Base-by-base conservation (phyloP, 2,888 invertebrate species). In the Polydrusus cervinus region DNA sequence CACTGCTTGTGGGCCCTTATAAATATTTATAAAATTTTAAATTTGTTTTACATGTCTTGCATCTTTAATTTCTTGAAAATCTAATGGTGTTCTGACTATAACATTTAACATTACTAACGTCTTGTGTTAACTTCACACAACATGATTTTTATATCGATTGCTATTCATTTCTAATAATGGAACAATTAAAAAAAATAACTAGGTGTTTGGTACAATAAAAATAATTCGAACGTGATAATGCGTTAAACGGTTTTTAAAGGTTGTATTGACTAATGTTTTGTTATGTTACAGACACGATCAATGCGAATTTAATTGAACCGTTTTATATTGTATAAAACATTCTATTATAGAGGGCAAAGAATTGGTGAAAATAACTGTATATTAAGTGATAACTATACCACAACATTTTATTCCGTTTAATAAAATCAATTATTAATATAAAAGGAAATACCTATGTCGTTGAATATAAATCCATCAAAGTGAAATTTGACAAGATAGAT, bases 251-350 rank as follows among this genome's bases (percentile, higher is more conserved):
- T 75, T 75, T 71, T 71, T 66, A 75, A 67, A 40, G 45, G 62
- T 67, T 75, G 51, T 69, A 69, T 66, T 45, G 45, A 60, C 57
- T 49, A 71, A 55, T 60, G 72, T 75, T 75, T 75, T 75, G 75
- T 75, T 66, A 55, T 75, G 69, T 66, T 66, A 68, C 57, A 45
- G 71, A 51, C 65, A 25, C 67, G 61, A 60, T 75, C 71, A 71
- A 75, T 75, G 71, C 67, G 71, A 71, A 75, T 70, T 74, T 74
- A 74, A 74, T 70, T 64, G 55, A 55, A 53, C 64, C 34, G 14
- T 70, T 71, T 62, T 47, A 38, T 49, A 65, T 69, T 64, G 16
- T 67, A 65, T 53, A 66, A 74, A 66, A 74, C 74, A 70, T 65
- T 74, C 69, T 43, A 57, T 74, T 74, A 25, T 30, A 40, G 14